Conservation (phyloP, 1,140 invertebrate species). For the Rhyacophila brunnea region DNA sequence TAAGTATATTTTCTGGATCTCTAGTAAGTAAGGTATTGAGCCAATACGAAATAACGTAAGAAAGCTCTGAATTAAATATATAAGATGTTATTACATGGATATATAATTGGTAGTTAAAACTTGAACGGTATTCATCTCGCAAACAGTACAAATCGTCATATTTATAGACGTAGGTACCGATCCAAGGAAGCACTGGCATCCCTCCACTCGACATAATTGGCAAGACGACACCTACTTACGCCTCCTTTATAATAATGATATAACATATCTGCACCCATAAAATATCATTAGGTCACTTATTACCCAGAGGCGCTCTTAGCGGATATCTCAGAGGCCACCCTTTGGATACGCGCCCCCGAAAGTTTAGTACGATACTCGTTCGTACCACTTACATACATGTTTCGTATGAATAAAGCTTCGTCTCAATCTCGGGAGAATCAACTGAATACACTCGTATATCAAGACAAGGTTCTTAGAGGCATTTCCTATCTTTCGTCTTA, state of each 20-base stretch:
- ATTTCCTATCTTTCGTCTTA: slow-evolving; percentile 25
- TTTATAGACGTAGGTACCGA: too few relatives aligned
- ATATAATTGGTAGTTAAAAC: too few relatives aligned
- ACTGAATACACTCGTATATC: slow-evolving; percentile 26
- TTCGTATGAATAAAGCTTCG: slow-evolving; percentile 2
- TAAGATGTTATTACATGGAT: too few relatives aligned
- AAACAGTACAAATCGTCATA: too few relatives aligned
- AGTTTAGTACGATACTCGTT: background rate
- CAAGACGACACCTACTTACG: slow-evolving; percentile 35
- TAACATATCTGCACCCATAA: slow-evolving; percentile 34
- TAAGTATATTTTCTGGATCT: too few relatives aligned
- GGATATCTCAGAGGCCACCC: slow-evolving; percentile 16
- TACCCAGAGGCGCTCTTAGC: slow-evolving; percentile 26
- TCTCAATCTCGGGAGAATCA: slow-evolving; percentile 34
- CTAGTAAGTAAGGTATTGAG: too few relatives aligned
- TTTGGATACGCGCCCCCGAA: background rate
- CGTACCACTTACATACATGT: too few relatives aligned
- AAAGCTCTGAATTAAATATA: too few relatives aligned
- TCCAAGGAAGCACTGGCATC: too few relatives aligned
- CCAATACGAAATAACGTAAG: too few relatives aligned
- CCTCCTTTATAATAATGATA: slow-evolving; percentile 34
- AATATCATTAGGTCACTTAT: slow-evolving; percentile 37
- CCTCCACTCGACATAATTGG: slow-evolving; percentile 25
- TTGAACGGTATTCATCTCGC: too few relatives aligned
- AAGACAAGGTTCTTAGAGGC: slow-evolving; percentile 15